A percentile compares a stretch with the other conserved stretches of the same genome.
Evolutionary conservation across 2,797 vertebrate genomes (phyloP).

Genomic region (Bradypus variegatus): DNA sequence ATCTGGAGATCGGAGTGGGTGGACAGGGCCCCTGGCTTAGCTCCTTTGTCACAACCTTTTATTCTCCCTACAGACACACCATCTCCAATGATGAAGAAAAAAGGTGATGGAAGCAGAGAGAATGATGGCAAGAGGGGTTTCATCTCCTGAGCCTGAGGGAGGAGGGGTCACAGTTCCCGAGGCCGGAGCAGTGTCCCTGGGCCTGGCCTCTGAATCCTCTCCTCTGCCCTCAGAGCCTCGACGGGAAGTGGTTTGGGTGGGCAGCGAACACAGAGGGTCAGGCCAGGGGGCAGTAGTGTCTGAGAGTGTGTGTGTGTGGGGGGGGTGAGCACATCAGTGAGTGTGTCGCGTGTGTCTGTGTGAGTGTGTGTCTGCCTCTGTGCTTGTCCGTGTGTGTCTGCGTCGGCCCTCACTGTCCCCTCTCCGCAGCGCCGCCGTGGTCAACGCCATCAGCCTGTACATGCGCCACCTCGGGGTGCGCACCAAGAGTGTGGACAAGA

Average conservation of each 20-base stretch:
- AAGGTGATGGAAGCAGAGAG: slow-evolving; percentile 60
- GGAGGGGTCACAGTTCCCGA: background rate
- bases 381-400: background rate
- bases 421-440: slow-evolving; percentile 79
- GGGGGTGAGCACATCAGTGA: background rate
- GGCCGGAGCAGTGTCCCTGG: background rate
- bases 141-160: background rate
- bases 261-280: accelerated
- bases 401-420: background rate
- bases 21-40: background rate
- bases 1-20: background rate
- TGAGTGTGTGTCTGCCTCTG: too few relatives aligned
- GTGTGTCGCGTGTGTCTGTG: background rate
- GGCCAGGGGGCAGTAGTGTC: accelerated
- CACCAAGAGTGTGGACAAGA: slow-evolving; percentile 85
- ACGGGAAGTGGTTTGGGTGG: background rate
- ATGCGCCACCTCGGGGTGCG: slow-evolving; percentile 92
- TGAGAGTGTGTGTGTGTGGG: background rate
- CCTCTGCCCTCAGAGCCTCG: background rate
- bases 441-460: slow-evolving; percentile 79
- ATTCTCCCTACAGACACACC: slow-evolving; percentile 63
- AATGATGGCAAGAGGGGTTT: accelerated
- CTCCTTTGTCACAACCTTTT: background rate
- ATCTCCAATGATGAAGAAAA: slow-evolving; percentile 72
- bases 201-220: background rate